Percentiles rank a stretch among this genome's conserved stretches.
These are phyloP conservation scores for Clarias platycephalus DNA, from an alignment of 2,797 vertebrate genomes.

Conservation along the genomic window DNA sequence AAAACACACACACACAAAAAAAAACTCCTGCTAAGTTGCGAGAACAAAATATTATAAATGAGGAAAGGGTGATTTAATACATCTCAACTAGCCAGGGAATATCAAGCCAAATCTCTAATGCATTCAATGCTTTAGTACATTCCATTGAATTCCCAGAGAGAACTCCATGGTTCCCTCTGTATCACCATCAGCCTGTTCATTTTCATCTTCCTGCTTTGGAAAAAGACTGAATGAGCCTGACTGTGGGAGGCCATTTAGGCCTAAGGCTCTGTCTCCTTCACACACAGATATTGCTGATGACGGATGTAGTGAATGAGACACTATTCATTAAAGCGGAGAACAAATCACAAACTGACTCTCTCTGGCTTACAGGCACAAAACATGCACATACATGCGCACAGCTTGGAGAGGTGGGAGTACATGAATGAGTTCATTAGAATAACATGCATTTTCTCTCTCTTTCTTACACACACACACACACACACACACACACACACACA, in stretches of 20 bases:
- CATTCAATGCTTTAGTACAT: conserved; percentile 34
- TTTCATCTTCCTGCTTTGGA: conserved; percentile 32
- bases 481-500: neutral
- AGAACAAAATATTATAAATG: conserved; percentile 19
- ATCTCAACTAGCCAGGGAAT: neutral
- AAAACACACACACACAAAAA: too few species aligned
- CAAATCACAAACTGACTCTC: conserved; percentile 35
- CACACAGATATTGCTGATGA: conserved; percentile 16
- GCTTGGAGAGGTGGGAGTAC: neutral
- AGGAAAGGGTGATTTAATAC: conserved; percentile 14
- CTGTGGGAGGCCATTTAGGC: conserved; percentile 13
- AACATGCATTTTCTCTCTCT: too few species aligned
- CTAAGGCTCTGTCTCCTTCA: neutral
- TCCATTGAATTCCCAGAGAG: conserved; percentile 39
- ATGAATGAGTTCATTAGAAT: conserved; percentile 8
- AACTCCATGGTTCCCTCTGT: conserved; percentile 27
- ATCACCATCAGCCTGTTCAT: conserved; percentile 17
- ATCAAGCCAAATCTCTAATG: conserved; percentile 20
- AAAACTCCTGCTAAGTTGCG: neutral
- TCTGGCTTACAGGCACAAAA: conserved; percentile 12
- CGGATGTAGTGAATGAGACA: conserved; percentile 13
- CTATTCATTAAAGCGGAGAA: conserved; percentile 13
- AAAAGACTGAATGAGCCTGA: conserved; percentile 34
- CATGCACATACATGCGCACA: conserved; percentile 17
- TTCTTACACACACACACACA: neutral